A percentile compares a stretch with the other conserved stretches of the same genome.
These are phyloP conservation scores for Spinus pinus DNA, from an alignment of 2,797 vertebrate species.

Conservation along the genomic window DNA sequence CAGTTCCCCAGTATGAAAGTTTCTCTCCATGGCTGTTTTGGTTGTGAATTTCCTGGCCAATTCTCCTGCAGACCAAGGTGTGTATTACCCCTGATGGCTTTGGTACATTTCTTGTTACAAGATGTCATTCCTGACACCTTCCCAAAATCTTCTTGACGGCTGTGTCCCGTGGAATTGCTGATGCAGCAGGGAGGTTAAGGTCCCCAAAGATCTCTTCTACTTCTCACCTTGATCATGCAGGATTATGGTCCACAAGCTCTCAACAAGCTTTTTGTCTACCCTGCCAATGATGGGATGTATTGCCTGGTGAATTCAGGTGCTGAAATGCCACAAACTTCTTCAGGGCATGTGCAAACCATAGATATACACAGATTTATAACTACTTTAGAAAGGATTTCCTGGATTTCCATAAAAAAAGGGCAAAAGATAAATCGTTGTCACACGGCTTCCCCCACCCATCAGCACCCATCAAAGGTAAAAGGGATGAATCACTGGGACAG, in stretches of 20 bases:
- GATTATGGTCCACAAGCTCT: background rate
- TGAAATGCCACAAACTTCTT: background rate
- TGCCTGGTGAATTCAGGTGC: background rate
- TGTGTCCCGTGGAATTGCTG: background rate
- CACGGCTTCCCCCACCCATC: background rate
- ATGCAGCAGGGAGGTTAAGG: background rate
- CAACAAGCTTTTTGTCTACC: background rate
- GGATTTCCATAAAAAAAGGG: background rate
- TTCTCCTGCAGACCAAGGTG: background rate
- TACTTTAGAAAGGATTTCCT: background rate
- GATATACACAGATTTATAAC: background rate
- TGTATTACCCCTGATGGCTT: background rate
- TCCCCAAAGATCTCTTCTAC: background rate
- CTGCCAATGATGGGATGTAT: background rate
- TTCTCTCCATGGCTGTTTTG: background rate
- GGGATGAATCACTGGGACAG: background rate
- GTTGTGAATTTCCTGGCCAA: background rate
- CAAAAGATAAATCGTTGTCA: background rate
- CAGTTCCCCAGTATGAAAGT: background rate
- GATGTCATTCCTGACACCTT: background rate
- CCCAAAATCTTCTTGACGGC: background rate
- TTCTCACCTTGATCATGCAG: background rate
- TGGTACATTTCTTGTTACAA: background rate
- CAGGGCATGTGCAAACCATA: background rate
- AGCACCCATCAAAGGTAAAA: background rate